phyloP scores from a whole-genome alignment of 2,113 vertebrate species.

The Centropus unirufus region DNA sequence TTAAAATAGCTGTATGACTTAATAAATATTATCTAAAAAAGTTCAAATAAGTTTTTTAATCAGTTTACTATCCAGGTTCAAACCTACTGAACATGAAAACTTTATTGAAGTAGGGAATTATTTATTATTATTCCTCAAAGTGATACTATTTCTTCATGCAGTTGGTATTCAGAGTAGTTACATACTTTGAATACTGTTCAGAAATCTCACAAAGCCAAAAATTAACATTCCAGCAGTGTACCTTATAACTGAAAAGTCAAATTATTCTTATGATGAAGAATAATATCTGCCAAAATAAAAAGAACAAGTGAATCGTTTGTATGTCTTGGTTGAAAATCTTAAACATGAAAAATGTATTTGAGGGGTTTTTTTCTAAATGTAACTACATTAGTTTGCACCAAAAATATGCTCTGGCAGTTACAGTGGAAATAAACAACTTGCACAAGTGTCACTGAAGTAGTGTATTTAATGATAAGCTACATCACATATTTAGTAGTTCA shows the following conservation, averaged over 20 bases:
- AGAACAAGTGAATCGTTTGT: neutral
- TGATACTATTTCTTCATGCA: neutral
- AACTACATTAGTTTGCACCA: neutral
- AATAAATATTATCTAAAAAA: neutral
- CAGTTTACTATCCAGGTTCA: neutral
- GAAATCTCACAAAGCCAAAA: neutral
- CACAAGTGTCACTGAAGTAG: neutral
- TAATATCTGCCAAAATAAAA: neutral
- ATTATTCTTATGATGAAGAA: neutral
- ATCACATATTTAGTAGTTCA: neutral
- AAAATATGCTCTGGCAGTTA: neutral
- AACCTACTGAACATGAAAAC: neutral
- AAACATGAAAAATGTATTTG: neutral
- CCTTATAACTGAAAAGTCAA: neutral
- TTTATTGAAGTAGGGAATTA: neutral
- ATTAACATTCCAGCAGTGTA: neutral
- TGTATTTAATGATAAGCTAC: conserved; percentile 17
- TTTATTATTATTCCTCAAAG: neutral
- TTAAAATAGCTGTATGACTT: neutral
- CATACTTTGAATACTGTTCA: neutral
- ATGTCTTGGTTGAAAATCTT: neutral
- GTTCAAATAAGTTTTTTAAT: neutral
- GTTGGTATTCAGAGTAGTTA: neutral
- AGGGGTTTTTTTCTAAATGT: neutral
- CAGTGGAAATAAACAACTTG: conserved; percentile 31